Conservation (phyloP, 2,888 invertebrate species). For the Hypolimnas misippus region DNA sequence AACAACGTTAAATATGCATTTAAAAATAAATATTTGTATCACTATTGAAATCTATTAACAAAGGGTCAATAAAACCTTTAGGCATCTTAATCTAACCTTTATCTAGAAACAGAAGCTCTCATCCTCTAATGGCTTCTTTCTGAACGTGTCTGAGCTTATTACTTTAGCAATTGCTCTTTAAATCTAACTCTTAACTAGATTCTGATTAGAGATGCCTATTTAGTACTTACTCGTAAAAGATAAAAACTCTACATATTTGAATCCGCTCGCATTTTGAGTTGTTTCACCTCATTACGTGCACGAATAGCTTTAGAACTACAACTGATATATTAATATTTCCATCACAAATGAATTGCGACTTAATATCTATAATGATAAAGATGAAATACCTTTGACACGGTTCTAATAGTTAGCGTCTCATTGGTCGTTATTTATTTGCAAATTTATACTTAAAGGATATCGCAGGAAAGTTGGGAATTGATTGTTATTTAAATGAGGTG, state of each 20-base stretch:
- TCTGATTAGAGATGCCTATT: conserved; percentile 47
- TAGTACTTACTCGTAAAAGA: conserved; percentile 48
- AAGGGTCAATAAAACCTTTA: conserved; percentile 3
- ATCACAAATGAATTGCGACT: conserved; percentile 37
- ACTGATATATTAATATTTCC: conserved; percentile 35
- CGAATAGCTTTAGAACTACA: conserved; percentile 62
- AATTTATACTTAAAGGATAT: conserved; percentile 73
- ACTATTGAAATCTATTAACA: too few species aligned
- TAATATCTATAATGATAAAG: conserved; percentile 18
- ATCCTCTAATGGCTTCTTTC: conserved; percentile 14
- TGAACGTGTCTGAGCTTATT: conserved; percentile 1
- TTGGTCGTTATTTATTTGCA: conserved; percentile 59
- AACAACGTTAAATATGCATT: too few species aligned
- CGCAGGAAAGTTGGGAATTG: conserved; percentile 70
- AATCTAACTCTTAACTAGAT: conserved; percentile 44
- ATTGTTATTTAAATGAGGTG: conserved; percentile 55
- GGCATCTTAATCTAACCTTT: background rate
- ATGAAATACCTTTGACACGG: conserved; percentile 37
- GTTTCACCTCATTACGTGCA: conserved; percentile 77
- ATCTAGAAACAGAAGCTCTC: conserved; percentile 14
- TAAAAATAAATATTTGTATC: too few species aligned
- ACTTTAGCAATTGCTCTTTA: conserved; percentile 17
- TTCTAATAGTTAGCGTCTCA: conserved; percentile 46
- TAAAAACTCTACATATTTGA: conserved; percentile 55
- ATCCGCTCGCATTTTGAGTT: conserved; percentile 69